These are phyloP conservation scores for Spinus pinus DNA, from an alignment of 2,797 vertebrate genomes.

Conservation along the genomic window DNA sequence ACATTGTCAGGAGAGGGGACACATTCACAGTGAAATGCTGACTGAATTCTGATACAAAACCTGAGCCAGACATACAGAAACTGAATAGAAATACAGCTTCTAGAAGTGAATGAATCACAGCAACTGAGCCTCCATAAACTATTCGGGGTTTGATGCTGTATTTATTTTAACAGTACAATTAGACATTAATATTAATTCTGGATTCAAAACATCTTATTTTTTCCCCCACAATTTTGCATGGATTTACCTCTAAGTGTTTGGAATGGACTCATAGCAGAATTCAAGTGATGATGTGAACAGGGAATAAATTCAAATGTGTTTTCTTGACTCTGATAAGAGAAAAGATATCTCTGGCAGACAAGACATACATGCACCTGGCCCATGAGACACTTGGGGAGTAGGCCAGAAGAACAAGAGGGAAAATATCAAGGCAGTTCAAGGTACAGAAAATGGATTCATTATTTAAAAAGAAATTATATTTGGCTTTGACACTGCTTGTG, in stretches of 20 bases:
- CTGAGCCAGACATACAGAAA: background rate
- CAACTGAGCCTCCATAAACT: background rate
- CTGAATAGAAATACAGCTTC: background rate
- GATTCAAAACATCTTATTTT: background rate
- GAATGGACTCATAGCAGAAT: background rate
- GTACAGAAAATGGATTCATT: background rate
- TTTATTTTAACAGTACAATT: background rate
- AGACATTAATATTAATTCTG: background rate
- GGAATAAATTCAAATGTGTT: background rate
- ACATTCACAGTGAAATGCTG: accelerated
- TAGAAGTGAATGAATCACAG: background rate
- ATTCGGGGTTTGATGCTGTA: accelerated
- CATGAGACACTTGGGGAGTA: background rate
- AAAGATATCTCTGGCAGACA: background rate
- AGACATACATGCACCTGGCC: background rate
- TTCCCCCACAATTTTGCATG: background rate
- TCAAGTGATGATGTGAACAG: background rate
- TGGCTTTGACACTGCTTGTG: background rate
- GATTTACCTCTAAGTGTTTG: background rate
- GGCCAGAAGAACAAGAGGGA: background rate
- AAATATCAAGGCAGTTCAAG: background rate
- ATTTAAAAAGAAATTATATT: background rate
- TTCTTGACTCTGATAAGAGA: background rate
- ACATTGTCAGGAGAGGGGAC: background rate
- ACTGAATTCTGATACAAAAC: background rate